Evolutionary conservation across 1,140 invertebrate species (phyloP), one percentile per base, ranked within the genome.

Genomic region (Ectropis grisescens): DNA sequence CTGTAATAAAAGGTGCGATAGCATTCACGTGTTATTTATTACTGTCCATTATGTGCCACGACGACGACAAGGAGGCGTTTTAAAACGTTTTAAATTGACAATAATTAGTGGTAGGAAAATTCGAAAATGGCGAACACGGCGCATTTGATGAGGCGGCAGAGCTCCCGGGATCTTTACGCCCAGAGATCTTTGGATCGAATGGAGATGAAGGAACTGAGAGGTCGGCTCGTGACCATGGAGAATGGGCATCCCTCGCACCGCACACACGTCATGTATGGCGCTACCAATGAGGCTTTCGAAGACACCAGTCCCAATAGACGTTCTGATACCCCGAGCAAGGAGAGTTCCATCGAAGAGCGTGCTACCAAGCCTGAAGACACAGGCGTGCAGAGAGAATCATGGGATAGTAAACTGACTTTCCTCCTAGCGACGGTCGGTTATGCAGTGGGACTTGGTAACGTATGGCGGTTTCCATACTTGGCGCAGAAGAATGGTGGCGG

Each of bases 401-500:
- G 95, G 95, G 94, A 96, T 65, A 95, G 91, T 69, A 96, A 96
- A 68, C 76, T 96, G 15, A 96, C 95, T 15, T 97, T 97, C 62
- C 82, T 97, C 2, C 68, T 97, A 31, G 94, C 95, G 0, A 95
- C 94, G 9, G 90, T 97, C 9, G 95, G 95, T 1, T 95, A 96
- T 52, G 94, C 94, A n/a, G 94, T 97, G 0, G 95, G 95, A 0
- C 84, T 98, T 3, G 95, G 95, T n/a, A 97, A 97, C 54, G 94
- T 97, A 0, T 97, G 95, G 95, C 84, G 93, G 47, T 95, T 96
- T 82, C 93, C 93, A 0, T 95, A 95, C 79, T 78, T 96, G 43
- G 93, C 93, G 1, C 94, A 96, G 62, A 95, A 96, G 64, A 96
- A 96, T 61, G 94, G 94, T 0, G 94, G 94, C 42, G 94, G 94